Percentiles rank a stretch among this genome's conserved stretches.
Evolutionary conservation across 2,888 invertebrate species (phyloP).

Genomic region (Drosophila anomelani): DNA sequence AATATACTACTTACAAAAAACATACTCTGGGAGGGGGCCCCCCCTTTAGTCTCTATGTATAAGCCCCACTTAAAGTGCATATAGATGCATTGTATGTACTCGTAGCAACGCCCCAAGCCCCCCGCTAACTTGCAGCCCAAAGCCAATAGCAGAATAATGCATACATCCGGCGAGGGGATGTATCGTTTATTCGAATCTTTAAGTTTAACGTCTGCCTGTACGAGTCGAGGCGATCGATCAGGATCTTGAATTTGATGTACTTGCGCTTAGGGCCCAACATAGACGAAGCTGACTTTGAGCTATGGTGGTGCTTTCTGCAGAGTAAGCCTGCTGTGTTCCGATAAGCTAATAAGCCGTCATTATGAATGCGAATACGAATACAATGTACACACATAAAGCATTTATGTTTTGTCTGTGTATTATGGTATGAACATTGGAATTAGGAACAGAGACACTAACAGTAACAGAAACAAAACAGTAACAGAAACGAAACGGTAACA

Average conservation of each 20-base stretch:
- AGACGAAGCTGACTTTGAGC: slow-evolving; percentile 82
- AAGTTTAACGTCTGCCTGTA: not conserved
- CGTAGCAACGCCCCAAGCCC: slow-evolving; percentile 7
- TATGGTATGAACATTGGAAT: slow-evolving; percentile 74
- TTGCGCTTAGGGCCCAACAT: slow-evolving; percentile 76
- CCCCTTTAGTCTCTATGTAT: not conserved
- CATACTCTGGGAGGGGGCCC: not conserved
- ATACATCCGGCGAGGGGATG: slow-evolving; percentile 12
- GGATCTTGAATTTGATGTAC: slow-evolving; percentile 14
- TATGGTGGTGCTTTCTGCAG: slow-evolving; percentile 84
- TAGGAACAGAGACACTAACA: slow-evolving; percentile 5
- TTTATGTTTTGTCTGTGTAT: slow-evolving; percentile 78
- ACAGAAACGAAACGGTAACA: too few species aligned
- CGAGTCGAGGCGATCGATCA: slow-evolving; percentile 13
- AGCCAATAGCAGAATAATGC: slow-evolving; percentile 53
- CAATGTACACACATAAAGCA: slow-evolving; percentile 78
- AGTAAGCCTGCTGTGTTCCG: slow-evolving; percentile 72
- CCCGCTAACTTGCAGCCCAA: slow-evolving; percentile 74
- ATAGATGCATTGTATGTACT: slow-evolving; percentile 10
- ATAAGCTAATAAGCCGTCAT: slow-evolving; percentile 52
- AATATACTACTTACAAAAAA: not conserved
- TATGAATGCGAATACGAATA: slow-evolving; percentile 58
- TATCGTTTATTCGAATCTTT: slow-evolving; percentile 6
- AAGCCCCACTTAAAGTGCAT: slow-evolving; percentile 10
- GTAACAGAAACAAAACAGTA: not conserved